Evolutionary conservation across 2,888 invertebrate genomes (phyloP), one percentile per base, ranked within the genome.

Genomic region (Tetragonisca angustula): DNA sequence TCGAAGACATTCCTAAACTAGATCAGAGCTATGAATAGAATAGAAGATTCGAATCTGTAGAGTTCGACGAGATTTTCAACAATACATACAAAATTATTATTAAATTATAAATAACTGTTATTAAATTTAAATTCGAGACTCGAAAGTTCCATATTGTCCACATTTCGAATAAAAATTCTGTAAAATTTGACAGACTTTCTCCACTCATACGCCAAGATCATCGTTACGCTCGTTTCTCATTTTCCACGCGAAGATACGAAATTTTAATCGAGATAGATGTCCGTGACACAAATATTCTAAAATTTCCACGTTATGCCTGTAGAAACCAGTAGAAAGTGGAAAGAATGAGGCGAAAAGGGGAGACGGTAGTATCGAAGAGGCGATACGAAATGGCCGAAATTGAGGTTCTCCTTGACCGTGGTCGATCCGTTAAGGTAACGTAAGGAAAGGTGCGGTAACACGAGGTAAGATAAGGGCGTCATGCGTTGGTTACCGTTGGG

Each of bases 401-500:
- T 78, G 76, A 68, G 59, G 79, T 78, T 79, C 84, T 81, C 81
- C 76, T 81, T 79, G 84, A 75, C 76, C 81, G 85, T 83, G 79
- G 83, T 65, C 79, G 86, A 82, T 79, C 88, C 90, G 90, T 87
- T 88, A 87, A 86, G 79, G 85, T 81, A 86, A 88, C 74, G 81
- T 36, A 81, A 85, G 83, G 88, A 83, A 88, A 90, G 89, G 89
- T 87, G 86, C 86, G 88, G 89, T 89, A 89, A 89, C 82, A 81
- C 78, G 78, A 81, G 76, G 88, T 83, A 86, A 92, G 91, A 93
- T 92, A 92, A 92, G 92, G 92, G 93, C 92, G 92, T 93, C 89
- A 91, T 91, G 92, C 92, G 92, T 91, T 92, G 92, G 94, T 94
- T 94, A 94, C 94, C 94, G 94, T 93, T 94, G 93, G 93, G 93